A percentile compares a stretch with the other conserved stretches of the same genome.
phyloP scores from a whole-genome alignment of 1,140 invertebrate genomes.

The Drosophila setifemur region DNA sequence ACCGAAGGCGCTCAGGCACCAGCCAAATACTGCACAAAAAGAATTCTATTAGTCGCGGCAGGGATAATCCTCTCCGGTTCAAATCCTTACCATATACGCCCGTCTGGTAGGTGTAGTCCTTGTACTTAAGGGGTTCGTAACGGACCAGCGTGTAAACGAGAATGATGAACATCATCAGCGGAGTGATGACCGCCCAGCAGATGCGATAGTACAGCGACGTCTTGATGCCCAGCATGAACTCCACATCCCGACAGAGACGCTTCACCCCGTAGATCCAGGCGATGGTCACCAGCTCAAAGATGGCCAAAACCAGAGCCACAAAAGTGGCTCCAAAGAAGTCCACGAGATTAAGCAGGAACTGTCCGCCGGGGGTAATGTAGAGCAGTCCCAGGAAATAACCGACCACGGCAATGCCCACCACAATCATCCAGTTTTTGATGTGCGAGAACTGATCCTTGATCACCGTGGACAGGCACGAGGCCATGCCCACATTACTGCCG shows the following conservation, averaged over 20 bases:
- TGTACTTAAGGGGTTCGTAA: constrained; percentile 84
- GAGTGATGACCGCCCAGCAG: constrained; percentile 91
- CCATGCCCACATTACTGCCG: constrained; percentile 88
- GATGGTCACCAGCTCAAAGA: constrained; percentile 88
- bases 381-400: constrained; percentile 88
- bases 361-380: constrained; percentile 91
- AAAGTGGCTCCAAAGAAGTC: constrained; percentile 93
- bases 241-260: constrained; percentile 85
- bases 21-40: constrained; percentile 83
- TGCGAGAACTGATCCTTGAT: constrained; percentile 88
- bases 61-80: background rate
- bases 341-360: constrained; percentile 92
- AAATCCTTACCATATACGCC: constrained; percentile 82
- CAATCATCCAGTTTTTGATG: constrained; percentile 84
- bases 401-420: constrained; percentile 83
- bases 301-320: constrained; percentile 89
- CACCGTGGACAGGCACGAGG: constrained; percentile 87
- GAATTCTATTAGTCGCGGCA: constrained; percentile 26
- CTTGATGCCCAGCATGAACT: constrained; percentile 89
- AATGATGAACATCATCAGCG: constrained; percentile 87
- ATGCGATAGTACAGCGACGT: constrained; percentile 90
- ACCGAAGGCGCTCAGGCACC: constrained; percentile 85
- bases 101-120: constrained; percentile 83
- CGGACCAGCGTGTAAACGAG: constrained; percentile 85
- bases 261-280: constrained; percentile 90